Base-by-base conservation (phyloP, 2,113 vertebrate species). In the Hassar affinis region DNA sequence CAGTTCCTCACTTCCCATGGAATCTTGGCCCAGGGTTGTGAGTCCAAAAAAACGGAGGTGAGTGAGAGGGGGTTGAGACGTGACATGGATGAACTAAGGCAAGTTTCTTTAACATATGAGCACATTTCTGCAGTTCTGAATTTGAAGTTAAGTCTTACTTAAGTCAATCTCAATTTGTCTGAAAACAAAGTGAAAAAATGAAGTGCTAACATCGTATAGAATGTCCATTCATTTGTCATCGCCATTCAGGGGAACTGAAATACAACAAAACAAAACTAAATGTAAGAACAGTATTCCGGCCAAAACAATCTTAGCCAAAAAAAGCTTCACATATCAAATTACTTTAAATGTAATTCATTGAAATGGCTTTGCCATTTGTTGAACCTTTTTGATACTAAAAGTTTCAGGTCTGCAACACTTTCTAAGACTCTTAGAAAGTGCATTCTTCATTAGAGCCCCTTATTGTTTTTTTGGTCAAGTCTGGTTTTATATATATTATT, bases 1-100 rank as follows among this genome's bases (percentile, higher is more conserved):
- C 66, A 74, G 27, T 59, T 33, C 86, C 85, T 90, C 76, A 88
- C 78, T 93, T 94, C 90, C 91, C 89, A 90, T 89, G 91, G 91
- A 92, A 90, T 87, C 85, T 90, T 92, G 91, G 91, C 90, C 84
- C 80, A 56, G 75, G 78, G 75, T 59, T 49, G 84, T 25, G 79
- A 80, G 33, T 45, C 42, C 79, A 84, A 72, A 78, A 69, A 52
- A 51, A 72, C 17, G 30, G 81, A 20, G 38, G 84, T 81, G 66
- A 51, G 27, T 62, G 54, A 51, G 54, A 72, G 80, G 72, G 77
- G 35, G 30, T 83, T 88, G 79, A 83, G 72, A 85, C 38, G 47
- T 88, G 86, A 89, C 35, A 75, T 87, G 82, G 69, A 88, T 85
- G 62, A 86, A 89, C 79, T 33, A 80, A 84, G 87, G 90, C 87